These are phyloP conservation scores for Trichonephila inaurata DNA, from an alignment of 1,140 invertebrate genomes.

Conservation along the genomic window DNA sequence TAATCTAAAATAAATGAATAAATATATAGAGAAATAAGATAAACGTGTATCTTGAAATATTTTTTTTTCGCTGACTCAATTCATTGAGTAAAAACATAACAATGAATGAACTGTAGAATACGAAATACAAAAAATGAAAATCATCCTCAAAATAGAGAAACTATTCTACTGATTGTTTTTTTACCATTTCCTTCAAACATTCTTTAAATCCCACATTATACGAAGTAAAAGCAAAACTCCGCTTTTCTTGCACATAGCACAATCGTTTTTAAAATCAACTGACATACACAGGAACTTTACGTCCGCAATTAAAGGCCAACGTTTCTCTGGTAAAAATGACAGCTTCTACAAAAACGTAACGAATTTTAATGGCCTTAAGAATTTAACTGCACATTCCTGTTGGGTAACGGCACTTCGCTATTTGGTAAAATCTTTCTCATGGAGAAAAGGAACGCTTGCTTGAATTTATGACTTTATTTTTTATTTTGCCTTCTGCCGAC, in stretches of 20 bases:
- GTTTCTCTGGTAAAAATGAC: neutral
- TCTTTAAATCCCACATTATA: neutral
- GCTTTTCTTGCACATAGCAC: neutral
- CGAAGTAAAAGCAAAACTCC: neutral
- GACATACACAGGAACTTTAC: slow-evolving; percentile 20
- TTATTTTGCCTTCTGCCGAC: neutral
- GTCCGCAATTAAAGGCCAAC: slow-evolving; percentile 39
- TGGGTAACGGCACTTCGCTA: neutral
- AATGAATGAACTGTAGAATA: no score
- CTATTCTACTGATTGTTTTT: no score
- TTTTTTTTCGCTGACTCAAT: no score
- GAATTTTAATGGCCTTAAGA: slow-evolving; percentile 64
- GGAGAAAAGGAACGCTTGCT: neutral
- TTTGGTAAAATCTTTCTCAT: slow-evolving; percentile 36
- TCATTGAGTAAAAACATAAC: no score
- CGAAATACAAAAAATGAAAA: no score
- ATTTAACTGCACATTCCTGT: slow-evolving; percentile 58
- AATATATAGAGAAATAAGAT: no score
- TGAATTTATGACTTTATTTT: slow-evolving; percentile 53
- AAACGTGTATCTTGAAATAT: no score
- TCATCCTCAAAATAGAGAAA: no score
- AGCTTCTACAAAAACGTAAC: slow-evolving; percentile 39
- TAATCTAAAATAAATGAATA: no score
- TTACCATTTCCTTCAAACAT: no score
- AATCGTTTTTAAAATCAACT: neutral